A percentile compares a stretch with the other conserved stretches of the same genome.
Evolutionary conservation across 2,113 vertebrate genomes (phyloP).

Genomic region (Chlamydotis undulata): DNA sequence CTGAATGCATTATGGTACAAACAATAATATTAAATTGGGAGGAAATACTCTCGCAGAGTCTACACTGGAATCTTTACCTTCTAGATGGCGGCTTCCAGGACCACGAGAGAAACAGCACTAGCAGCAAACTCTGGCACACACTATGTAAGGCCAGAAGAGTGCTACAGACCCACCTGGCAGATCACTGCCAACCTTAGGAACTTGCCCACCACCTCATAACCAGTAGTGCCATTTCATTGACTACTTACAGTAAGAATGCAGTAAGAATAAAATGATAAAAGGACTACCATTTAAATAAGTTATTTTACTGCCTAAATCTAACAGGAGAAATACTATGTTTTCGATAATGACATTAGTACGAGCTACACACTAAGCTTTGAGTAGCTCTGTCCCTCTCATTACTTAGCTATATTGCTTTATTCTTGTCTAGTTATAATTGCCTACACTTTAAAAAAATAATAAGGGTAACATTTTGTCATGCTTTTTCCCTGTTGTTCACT

Average conservation of each 20-base stretch:
- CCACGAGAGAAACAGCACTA: neutral
- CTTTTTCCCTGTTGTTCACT: neutral
- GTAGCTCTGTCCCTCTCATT: neutral
- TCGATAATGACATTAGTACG: neutral
- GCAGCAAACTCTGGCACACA: rapidly evolving
- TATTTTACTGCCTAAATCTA: neutral
- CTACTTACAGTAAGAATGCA: neutral
- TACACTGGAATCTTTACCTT: rapidly evolving
- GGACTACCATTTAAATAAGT: neutral
- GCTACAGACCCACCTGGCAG: neutral
- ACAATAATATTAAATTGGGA: neutral
- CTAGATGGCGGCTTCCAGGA: neutral
- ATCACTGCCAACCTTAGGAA: neutral
- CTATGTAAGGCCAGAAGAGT: too few relatives aligned
- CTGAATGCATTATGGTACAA: rapidly evolving
- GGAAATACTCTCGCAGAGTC: neutral
- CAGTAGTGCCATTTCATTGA: too few relatives aligned
- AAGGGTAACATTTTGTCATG: neutral
- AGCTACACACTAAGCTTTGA: neutral
- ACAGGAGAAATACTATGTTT: neutral
- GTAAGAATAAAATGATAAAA: neutral
- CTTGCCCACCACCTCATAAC: neutral
- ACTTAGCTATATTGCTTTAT: neutral
- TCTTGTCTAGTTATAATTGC: neutral
- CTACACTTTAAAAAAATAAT: neutral